These are phyloP conservation scores for Yponomeuta evonymella DNA, from an alignment of 2,888 invertebrate species.

Conservation along the genomic window DNA sequence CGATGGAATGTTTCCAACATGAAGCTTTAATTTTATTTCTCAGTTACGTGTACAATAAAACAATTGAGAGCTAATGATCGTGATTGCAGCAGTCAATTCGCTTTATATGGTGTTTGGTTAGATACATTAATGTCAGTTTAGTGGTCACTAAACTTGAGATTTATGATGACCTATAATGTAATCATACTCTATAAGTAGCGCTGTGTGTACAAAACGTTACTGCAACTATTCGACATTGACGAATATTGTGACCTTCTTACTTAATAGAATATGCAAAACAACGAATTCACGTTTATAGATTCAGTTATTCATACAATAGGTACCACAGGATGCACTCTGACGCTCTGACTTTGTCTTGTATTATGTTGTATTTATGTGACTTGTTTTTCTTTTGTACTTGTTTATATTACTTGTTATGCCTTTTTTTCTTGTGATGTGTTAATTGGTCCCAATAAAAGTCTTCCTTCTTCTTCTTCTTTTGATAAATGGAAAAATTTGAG, in stretches of 20 bases:
- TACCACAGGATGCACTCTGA: too few species aligned
- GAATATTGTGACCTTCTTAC: background rate
- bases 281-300: background rate
- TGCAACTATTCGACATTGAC: background rate
- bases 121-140: background rate
- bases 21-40: background rate
- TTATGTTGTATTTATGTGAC: too few species aligned
- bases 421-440: too few species aligned
- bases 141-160: background rate
- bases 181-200: background rate
- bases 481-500: too few species aligned
- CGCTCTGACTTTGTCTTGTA: too few species aligned
- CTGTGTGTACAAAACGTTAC: background rate
- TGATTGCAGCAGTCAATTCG: background rate
- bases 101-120: background rate
- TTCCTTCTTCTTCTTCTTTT: too few species aligned
- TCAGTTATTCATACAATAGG: background rate
- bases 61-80: background rate
- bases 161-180: background rate
- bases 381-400: too few species aligned
- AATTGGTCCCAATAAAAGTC: too few species aligned
- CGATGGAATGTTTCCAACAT: background rate
- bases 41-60: background rate
- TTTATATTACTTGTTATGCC: too few species aligned
- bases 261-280: background rate